These are phyloP conservation scores for Pomatostomus ruficeps DNA, from an alignment of 2,113 vertebrate genomes.

Conservation along the genomic window DNA sequence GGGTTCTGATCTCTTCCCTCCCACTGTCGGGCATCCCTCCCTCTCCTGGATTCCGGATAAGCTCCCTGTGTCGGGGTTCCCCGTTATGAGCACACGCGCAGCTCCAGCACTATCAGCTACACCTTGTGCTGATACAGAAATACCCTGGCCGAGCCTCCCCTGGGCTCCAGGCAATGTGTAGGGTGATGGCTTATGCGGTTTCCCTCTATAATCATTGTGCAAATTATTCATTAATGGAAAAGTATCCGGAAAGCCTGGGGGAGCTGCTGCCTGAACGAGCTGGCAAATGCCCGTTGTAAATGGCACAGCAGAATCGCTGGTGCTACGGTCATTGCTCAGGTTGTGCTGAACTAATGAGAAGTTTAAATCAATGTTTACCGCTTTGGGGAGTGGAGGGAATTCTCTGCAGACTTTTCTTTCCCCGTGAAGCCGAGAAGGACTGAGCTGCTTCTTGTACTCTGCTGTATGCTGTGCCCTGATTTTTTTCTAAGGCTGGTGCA, in stretches of 20 bases:
- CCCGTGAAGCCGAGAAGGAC: not conserved
- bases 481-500: not conserved
- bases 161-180: not conserved
- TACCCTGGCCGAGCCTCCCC: not conserved
- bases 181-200: not conserved
- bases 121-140: not conserved
- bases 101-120: accelerated
- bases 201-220: not conserved
- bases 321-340: not conserved
- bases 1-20: not conserved
- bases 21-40: accelerated
- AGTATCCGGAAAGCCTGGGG: not conserved
- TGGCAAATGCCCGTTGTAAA: not conserved
- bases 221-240: constrained; percentile 23
- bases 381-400: not conserved
- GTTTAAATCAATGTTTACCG: not conserved
- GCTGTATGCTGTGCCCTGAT: accelerated
- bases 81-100: accelerated
- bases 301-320: not conserved
- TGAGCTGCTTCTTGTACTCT: not conserved
- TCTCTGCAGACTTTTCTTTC: not conserved
- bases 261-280: not conserved
- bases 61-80: accelerated
- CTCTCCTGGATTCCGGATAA: accelerated
- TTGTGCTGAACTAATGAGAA: not conserved